phyloP scores from a whole-genome alignment of 2,113 vertebrate genomes.

The Burhinus oedicnemus region DNA sequence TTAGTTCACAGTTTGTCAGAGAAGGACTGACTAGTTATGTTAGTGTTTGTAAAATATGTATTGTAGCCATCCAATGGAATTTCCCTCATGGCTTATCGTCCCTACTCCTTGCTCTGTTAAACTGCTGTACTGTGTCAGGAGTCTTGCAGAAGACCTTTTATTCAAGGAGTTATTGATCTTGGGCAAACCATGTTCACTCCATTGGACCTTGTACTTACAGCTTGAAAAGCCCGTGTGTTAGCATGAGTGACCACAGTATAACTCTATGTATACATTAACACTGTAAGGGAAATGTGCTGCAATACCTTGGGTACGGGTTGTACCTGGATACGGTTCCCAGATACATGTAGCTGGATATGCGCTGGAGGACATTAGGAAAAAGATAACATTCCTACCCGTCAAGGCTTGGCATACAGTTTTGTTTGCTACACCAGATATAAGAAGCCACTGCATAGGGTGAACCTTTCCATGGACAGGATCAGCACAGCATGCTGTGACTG shows the following conservation, averaged over 20 bases:
- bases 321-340: not conserved
- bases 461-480: not conserved
- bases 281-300: not conserved
- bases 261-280: not conserved
- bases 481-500: not conserved
- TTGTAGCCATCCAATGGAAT: not conserved
- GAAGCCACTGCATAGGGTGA: not conserved
- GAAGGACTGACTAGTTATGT: not conserved
- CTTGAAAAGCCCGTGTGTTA: not conserved
- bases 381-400: not conserved
- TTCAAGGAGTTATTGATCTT: not conserved
- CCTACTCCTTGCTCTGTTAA: not conserved
- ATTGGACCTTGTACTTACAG: not conserved
- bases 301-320: not conserved
- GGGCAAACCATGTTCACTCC: not conserved
- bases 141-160: not conserved
- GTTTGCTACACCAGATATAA: not conserved
- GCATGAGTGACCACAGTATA: not conserved
- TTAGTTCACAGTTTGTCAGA: not conserved
- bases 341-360: rapidly evolving
- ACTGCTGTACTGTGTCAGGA: not conserved
- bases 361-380: not conserved
- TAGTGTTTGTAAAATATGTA: not conserved
- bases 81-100: not conserved
- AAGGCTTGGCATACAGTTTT: not conserved